phyloP scores from a whole-genome alignment of 2,888 invertebrate species.

The Villa cingulata region DNA sequence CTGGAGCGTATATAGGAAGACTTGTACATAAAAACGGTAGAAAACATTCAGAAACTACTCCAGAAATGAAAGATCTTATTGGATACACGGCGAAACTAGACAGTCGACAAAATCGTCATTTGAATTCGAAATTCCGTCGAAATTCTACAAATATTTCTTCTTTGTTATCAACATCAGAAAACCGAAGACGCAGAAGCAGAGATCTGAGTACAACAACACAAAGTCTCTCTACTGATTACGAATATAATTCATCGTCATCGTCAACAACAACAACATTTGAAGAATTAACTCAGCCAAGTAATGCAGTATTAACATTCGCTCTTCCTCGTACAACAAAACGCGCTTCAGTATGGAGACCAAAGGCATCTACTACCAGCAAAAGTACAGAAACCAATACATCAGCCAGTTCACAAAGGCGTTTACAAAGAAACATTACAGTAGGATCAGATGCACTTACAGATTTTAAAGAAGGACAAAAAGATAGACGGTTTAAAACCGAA shows the following conservation, averaged over 20 bases:
- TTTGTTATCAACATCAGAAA: background rate
- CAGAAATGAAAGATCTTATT: constrained; percentile 9
- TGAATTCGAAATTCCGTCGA: constrained; percentile 12
- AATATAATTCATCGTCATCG: constrained; percentile 2
- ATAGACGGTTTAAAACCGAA: constrained; percentile 22
- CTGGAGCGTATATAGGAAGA: constrained; percentile 59
- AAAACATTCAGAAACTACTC: constrained; percentile 22
- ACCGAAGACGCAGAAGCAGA: constrained; percentile 5
- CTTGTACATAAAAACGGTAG: constrained; percentile 43
- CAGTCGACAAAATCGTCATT: constrained; percentile 12
- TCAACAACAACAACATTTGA: constrained; percentile 1
- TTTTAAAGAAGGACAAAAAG: background rate
- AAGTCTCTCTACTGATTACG: too few relatives aligned
- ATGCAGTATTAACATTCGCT: background rate
- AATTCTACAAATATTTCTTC: constrained; percentile 7
- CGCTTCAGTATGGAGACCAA: constrained; percentile 11
- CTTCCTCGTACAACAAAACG: constrained; percentile 5
- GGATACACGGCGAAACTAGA: constrained; percentile 8
- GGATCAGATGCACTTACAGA: background rate
- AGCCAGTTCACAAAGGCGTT: background rate
- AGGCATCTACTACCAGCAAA: background rate
- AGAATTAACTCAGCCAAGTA: background rate
- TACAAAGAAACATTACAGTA: constrained; percentile 1
- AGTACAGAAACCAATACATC: background rate
- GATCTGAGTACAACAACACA: background rate